Base-by-base conservation (phyloP, 2,888 invertebrate genomes). In the Lithophane ornitopus region DNA sequence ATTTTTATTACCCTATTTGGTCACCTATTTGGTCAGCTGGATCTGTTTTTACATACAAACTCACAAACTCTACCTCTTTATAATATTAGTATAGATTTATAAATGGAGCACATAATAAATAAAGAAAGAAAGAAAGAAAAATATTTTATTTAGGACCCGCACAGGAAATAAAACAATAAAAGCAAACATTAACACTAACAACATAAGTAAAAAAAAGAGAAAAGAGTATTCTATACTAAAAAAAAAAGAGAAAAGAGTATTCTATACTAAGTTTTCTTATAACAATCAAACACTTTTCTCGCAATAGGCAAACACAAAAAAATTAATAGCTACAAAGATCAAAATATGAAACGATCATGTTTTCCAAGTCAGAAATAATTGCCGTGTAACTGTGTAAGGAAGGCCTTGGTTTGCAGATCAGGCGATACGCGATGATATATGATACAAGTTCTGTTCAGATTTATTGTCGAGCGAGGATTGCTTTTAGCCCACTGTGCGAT, bases 341-440 rank as follows among this genome's bases (percentile, higher is more conserved):
- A 49, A 67, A 76, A 76, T 62, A 72, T 52, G 19, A 68, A 70
- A 77, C 73, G 68, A 69, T 76, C 52, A 77, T 44, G 56, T 56
- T 74, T 83, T 70, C 49, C 41, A 74, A 72, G 71, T 74, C 39
- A 76, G 39, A 75, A 68, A 78, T 82, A 82, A 84, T 76, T 65
- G 72, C 61, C 63, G 54, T 68, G 72, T 52, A 67, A 67, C n/a
- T 54, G 67, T 52, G 16, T 52, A 76, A 59, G 73, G 81, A 84
- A 76, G 66, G 79, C 83, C 87, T 81, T 86, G 61, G 83, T 87
- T 87, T 85, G 49, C 69, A 71, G 89, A 87, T 89, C 74, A 85
- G 61, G 75, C 80, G 90, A 90, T 90, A 90, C 72, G 80, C 80
- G 63, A 90, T 93, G 92, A 92, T 91, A 82, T 89, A 92, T 90